A percentile compares a stretch with the other conserved stretches of the same genome.
phyloP scores from a whole-genome alignment of 2,113 vertebrate species.

The Saccopteryx bilineata region DNA sequence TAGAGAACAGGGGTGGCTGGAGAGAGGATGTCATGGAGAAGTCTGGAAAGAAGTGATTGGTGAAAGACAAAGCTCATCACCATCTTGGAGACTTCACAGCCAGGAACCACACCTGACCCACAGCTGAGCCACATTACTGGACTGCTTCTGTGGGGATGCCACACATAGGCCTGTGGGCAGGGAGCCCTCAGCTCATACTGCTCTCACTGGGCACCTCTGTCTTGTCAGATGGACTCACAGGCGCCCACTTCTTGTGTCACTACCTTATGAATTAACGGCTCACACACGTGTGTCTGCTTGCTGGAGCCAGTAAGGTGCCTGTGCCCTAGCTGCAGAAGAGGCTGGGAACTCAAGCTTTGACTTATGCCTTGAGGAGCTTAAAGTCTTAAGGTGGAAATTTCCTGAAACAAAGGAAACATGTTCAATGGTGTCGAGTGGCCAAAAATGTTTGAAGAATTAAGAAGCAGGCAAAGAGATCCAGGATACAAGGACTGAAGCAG shows the following conservation, averaged over 20 bases:
- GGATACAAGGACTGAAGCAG: background rate
- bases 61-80: background rate
- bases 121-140: too few species aligned
- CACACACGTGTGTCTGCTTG: background rate
- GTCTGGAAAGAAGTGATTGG: background rate
- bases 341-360: background rate
- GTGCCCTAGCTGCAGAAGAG: background rate
- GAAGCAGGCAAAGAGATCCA: background rate
- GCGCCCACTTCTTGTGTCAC: background rate
- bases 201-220: background rate
- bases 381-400: background rate
- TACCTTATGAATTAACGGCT: background rate
- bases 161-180: background rate
- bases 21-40: background rate
- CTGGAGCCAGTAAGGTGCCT: background rate
- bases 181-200: background rate
- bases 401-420: background rate
- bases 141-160: background rate
- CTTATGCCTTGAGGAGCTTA: background rate
- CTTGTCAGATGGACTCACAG: background rate
- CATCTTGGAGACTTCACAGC: background rate
- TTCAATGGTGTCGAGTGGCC: background rate
- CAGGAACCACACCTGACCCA: background rate
- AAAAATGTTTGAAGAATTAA: slow-evolving; percentile 28
- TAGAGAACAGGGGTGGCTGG: background rate